Evolutionary conservation across 1,140 invertebrate genomes (phyloP).

Genomic region (Nylanderia fulva): DNA sequence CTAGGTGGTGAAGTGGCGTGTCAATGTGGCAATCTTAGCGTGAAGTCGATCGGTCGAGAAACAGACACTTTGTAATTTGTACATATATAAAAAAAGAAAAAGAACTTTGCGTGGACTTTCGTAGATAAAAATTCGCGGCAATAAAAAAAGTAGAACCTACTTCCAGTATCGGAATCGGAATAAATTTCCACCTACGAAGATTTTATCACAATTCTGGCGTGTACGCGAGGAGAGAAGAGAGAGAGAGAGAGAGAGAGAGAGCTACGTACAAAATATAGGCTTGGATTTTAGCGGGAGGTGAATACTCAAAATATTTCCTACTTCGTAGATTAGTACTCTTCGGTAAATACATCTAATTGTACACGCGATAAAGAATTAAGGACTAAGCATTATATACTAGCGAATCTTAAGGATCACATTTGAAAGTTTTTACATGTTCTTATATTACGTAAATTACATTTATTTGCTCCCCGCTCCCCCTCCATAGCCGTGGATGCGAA

Average conservation of each 20-base stretch:
- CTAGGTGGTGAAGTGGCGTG: conserved; percentile 71
- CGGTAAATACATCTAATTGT: conserved; percentile 77
- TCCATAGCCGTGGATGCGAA: conserved; percentile 73
- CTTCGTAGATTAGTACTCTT: conserved; percentile 81
- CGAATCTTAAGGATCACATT: conserved; percentile 75
- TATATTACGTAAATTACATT: conserved; percentile 79
- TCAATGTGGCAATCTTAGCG: conserved; percentile 62
- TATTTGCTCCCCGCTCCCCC: conserved; percentile 20
- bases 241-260: conserved; percentile 7
- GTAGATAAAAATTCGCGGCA: conserved; percentile 72
- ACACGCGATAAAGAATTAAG: conserved; percentile 70
- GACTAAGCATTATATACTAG: conserved; percentile 69
- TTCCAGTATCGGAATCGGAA: conserved; percentile 47
- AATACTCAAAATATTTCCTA: conserved; percentile 85
- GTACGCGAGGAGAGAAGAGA: conserved; percentile 29
- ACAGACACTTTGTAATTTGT: conserved; percentile 81
- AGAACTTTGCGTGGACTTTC: conserved; percentile 66
- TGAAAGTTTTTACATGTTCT: conserved; percentile 85
- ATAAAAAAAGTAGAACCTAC: conserved; percentile 68
- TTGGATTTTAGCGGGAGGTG: conserved; percentile 74
- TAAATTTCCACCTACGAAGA: conserved; percentile 58
- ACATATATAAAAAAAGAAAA: conserved; percentile 68
- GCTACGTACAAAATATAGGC: conserved; percentile 61
- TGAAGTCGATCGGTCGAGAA: conserved; percentile 70
- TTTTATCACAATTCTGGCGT: conserved; percentile 59